Evolutionary conservation across 30 jellyfish, hydroid and myxozoan species (phyloP).

Genomic region (Turritopsis dohrnii): DNA sequence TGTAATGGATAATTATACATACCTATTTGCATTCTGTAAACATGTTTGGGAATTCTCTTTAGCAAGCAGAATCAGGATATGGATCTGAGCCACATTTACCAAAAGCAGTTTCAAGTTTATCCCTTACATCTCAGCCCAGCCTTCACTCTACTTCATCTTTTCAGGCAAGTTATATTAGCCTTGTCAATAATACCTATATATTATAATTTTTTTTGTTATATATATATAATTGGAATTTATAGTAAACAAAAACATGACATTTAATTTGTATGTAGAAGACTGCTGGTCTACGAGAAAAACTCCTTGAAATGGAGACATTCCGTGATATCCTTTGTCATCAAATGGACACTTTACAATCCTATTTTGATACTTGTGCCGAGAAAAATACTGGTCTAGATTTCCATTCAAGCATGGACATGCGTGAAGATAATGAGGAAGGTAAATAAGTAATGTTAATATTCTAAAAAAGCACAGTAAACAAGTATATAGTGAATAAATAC

Average conservation of each 20-base stretch:
- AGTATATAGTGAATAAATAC: neutral
- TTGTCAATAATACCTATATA: neutral
- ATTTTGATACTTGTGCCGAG: conserved; percentile 85
- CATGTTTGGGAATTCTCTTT: neutral
- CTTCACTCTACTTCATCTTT: conserved; percentile 79
- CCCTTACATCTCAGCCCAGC: conserved; percentile 85
- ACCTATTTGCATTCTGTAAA: too few relatives aligned
- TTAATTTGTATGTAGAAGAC: conserved; percentile 49
- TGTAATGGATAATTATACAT: too few relatives aligned
- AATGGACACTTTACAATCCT: conserved; percentile 78
- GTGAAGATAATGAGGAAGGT: conserved; percentile 86
- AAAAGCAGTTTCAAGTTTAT: conserved; percentile 77
- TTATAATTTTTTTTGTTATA: neutral
- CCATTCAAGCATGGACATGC: conserved; percentile 45
- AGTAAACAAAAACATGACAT: neutral
- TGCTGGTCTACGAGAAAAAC: conserved; percentile 74
- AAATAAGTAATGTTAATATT: neutral
- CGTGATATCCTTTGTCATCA: conserved; percentile 90
- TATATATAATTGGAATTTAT: neutral
- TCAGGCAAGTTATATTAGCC: conserved; percentile 40
- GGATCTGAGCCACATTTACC: conserved; percentile 98
- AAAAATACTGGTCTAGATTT: conserved; percentile 32
- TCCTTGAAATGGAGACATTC: conserved; percentile 89
- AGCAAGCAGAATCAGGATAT: conserved; percentile 95
- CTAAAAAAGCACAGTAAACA: neutral